These are phyloP conservation scores for Chrysopilus asiliformis DNA, from an alignment of 2,888 invertebrate species.

Conservation along the genomic window DNA sequence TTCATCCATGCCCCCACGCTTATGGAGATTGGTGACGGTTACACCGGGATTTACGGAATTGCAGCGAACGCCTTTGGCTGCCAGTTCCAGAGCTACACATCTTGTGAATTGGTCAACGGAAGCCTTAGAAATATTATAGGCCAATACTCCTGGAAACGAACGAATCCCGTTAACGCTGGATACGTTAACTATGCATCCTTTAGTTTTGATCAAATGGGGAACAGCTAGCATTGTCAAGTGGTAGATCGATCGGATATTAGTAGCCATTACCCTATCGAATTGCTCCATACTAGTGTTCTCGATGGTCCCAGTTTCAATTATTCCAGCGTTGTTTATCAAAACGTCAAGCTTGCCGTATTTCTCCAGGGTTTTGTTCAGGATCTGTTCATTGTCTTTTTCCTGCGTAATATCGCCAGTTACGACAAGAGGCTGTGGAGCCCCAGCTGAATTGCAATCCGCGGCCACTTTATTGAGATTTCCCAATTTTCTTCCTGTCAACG, in stretches of 20 bases:
- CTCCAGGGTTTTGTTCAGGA: conserved; percentile 56
- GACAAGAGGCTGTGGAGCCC: conserved; percentile 39
- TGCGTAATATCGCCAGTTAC: conserved; percentile 59
- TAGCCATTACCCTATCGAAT: conserved; percentile 78
- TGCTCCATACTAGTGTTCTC: conserved; percentile 77
- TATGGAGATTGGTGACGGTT: conserved; percentile 75
- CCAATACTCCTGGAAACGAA: conserved; percentile 78
- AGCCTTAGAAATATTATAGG: conserved; percentile 87
- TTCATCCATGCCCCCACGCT: conserved; percentile 69
- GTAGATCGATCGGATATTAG: conserved; percentile 73
- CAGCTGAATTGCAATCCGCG: conserved; percentile 38
- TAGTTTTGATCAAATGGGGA: conserved; percentile 67
- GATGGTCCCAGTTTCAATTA: conserved; percentile 66
- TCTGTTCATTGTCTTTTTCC: conserved; percentile 56
- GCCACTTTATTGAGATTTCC: conserved; percentile 52
- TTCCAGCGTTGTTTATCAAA: conserved; percentile 83
- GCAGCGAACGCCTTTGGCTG: conserved; percentile 68
- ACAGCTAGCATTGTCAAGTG: conserved; percentile 76
- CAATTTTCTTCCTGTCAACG: conserved; percentile 54
- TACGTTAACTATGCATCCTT: conserved; percentile 90
- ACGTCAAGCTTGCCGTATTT: conserved; percentile 68
- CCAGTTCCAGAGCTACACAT: conserved; percentile 79
- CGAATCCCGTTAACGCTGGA: conserved; percentile 88
- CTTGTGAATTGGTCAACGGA: conserved; percentile 91
- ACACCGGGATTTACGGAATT: conserved; percentile 90